These are phyloP conservation scores for Orthonyx spaldingii DNA, from an alignment of 2,113 vertebrate species.

Conservation along the genomic window DNA sequence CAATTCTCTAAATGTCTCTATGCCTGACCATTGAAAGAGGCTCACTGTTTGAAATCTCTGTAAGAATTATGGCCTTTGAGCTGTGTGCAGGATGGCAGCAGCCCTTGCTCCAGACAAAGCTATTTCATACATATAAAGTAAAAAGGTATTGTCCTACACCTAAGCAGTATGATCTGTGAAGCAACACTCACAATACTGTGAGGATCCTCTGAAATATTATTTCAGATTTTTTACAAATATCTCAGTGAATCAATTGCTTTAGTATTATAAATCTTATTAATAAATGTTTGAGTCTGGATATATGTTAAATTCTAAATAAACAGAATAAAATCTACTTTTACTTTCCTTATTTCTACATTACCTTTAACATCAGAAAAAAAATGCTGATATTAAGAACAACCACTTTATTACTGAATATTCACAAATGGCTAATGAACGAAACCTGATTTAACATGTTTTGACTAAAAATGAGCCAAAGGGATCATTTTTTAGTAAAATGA, in stretches of 20 bases:
- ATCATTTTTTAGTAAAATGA: not conserved
- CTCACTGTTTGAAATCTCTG: conserved; percentile 48
- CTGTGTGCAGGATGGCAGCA: conserved; percentile 12
- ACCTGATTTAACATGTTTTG: not conserved
- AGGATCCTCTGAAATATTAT: not conserved
- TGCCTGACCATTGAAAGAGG: conserved; percentile 58
- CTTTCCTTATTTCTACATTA: not conserved
- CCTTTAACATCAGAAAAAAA: not conserved
- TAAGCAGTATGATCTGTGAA: conserved; percentile 29
- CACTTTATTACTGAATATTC: conserved; percentile 17
- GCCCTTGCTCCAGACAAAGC: conserved; percentile 28
- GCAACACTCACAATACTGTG: not conserved
- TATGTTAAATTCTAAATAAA: not conserved
- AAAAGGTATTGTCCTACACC: not conserved
- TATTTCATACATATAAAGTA: not conserved
- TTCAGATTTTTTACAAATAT: not conserved
- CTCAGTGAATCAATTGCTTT: not conserved
- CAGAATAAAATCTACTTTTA: not conserved
- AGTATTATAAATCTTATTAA: not conserved
- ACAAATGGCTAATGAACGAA: conserved; percentile 1
- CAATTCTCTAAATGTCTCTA: conserved; percentile 70
- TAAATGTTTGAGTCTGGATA: conserved; percentile 11
- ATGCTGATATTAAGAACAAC: not conserved
- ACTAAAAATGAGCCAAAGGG: not conserved
- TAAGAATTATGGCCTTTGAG: conserved; percentile 55